A percentile compares a stretch with the other conserved stretches of the same genome.
Conservation (phyloP, 2,888 invertebrate genomes). For the Neuroscelio doddi region DNA sequence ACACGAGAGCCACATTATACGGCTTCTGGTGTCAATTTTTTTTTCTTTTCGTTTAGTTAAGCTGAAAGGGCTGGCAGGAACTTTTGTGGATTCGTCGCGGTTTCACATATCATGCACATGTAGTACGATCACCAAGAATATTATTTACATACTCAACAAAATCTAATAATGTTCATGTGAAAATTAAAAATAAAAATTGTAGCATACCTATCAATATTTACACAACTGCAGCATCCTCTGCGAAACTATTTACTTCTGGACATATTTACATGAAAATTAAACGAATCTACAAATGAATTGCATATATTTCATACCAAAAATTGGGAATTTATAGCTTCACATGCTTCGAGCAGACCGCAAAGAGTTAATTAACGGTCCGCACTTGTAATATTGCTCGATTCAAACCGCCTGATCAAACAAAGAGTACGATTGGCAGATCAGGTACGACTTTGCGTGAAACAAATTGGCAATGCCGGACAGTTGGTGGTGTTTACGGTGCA, state of each 20-base stretch:
- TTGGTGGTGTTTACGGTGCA: constrained; percentile 55
- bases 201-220: too few species aligned
- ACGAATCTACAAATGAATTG: too few species aligned
- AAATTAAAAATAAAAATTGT: too few species aligned
- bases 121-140: too few species aligned
- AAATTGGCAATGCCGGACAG: constrained; percentile 33
- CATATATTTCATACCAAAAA: too few species aligned
- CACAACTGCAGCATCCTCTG: too few species aligned
- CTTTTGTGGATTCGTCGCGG: constrained; percentile 18
- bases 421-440: constrained; percentile 15
- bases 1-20: constrained; percentile 7
- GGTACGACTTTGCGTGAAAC: constrained; percentile 35
- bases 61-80: constrained; percentile 7
- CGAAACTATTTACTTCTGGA: too few species aligned
- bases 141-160: too few species aligned
- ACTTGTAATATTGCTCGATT: constrained; percentile 18
- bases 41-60: constrained; percentile 10
- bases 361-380: constrained; percentile 22
- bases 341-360: neutral
- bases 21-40: constrained; percentile 16
- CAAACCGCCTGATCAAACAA: constrained; percentile 21
- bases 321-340: too few species aligned
- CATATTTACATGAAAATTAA: too few species aligned
- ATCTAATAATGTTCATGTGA: too few species aligned
- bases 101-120: too few species aligned